These are phyloP conservation scores for Oryzias javanicus DNA, from an alignment of 2,113 vertebrate species.

Conservation along the genomic window DNA sequence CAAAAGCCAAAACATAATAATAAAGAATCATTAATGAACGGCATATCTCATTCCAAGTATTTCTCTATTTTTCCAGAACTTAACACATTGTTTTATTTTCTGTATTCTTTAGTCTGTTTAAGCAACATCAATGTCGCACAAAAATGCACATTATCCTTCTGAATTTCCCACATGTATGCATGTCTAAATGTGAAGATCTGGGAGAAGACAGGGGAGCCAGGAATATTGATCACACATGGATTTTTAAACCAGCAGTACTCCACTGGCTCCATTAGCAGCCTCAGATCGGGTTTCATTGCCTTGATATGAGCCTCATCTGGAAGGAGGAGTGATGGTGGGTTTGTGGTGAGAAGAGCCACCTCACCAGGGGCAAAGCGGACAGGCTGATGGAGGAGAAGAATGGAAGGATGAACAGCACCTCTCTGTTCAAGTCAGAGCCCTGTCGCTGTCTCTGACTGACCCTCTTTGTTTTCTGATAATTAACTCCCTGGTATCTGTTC, in stretches of 20 bases:
- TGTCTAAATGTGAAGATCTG: slow-evolving; percentile 62
- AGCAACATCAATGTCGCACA: not conserved
- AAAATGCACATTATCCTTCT: slow-evolving; percentile 28
- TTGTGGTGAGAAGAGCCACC: slow-evolving; percentile 63
- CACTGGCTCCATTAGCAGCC: slow-evolving; percentile 76
- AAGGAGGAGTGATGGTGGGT: slow-evolving; percentile 64
- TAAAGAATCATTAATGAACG: not conserved
- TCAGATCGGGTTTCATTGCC: slow-evolving; percentile 75
- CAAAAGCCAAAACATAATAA: slow-evolving; percentile 28
- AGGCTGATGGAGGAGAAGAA: slow-evolving; percentile 30
- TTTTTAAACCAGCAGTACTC: slow-evolving; percentile 75
- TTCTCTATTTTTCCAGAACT: not conserved
- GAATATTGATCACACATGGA: slow-evolving; percentile 81
- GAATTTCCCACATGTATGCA: slow-evolving; percentile 35
- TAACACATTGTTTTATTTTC: slow-evolving; percentile 1
- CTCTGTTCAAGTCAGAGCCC: slow-evolving; percentile 48
- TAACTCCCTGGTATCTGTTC: slow-evolving; percentile 76
- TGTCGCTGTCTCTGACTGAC: slow-evolving; percentile 62
- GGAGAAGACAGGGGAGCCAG: slow-evolving; percentile 66
- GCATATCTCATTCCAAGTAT: not conserved
- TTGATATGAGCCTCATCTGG: slow-evolving; percentile 74
- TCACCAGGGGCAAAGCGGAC: slow-evolving; percentile 37
- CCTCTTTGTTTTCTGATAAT: slow-evolving; percentile 81
- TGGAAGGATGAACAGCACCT: slow-evolving; percentile 35
- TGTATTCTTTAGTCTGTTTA: not conserved